Base-by-base conservation (phyloP, 2,797 vertebrate species). In the Trachurus trachurus region DNA sequence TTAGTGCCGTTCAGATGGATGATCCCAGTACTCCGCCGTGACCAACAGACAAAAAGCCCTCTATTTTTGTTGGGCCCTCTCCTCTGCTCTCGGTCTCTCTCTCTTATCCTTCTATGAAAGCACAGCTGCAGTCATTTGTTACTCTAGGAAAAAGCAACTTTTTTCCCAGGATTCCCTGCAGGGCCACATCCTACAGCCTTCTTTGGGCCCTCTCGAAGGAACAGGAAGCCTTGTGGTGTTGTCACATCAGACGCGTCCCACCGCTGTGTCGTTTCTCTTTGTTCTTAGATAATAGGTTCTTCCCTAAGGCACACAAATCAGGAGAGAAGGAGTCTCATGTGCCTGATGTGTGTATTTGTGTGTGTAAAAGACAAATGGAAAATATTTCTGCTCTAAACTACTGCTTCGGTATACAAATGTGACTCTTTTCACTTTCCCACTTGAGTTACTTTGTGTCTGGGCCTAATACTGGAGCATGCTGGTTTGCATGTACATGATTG, bases 71-170 rank as follows among this genome's bases (percentile, higher is more conserved):
- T 62, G 78, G 21, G 66, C 74, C 53, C 64, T 76, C 73, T 76
- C 77, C 64, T 69, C 73, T 86, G 76, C 66, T 80, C 75, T 81
- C 66, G 0, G 77, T 80, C 69, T 76, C 83, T 71, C 74, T 87
- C 76, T 66, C 87, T 87, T 86, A 76, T 87, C 83, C 86, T 21
- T 71, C 74, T 73, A 82, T 86, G 62, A 91, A 90, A 88, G 87
- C 85, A 84, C 91, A 92, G 91, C 91, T 93, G 91, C 85, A 86
- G 86, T 90, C 89, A 90, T 92, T 92, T 92, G 88, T 90, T 88
- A 89, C 82, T 78, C 79, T 31, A 56, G 13, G 31, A n/a, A 70
- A 80, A 66, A 70, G 71, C 34, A 57, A 0, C 45, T 26, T 68
- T 70, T 60, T 90, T 90, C 86, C 88, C 88, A 91, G 85, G 87